A percentile compares a stretch with the other conserved stretches of the same genome.
Evolutionary conservation across 2,797 vertebrate genomes (phyloP).

Genomic region (Peromyscus nudipes): DNA sequence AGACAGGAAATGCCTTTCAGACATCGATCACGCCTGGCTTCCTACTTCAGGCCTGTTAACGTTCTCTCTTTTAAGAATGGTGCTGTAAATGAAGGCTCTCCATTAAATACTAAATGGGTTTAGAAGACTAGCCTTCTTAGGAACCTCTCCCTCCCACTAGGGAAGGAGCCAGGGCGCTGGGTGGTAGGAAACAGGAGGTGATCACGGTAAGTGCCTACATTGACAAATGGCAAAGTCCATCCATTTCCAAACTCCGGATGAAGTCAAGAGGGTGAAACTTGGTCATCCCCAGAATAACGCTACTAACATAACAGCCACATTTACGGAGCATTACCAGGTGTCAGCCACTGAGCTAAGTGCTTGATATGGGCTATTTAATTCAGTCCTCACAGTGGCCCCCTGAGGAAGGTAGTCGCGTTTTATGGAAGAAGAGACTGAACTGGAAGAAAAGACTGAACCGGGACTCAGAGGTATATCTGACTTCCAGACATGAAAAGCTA

Average conservation of each 20-base stretch:
- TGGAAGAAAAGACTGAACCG: background rate
- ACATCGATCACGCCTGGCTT: background rate
- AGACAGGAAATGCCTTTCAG: background rate
- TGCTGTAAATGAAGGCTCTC: background rate
- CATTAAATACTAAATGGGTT: background rate
- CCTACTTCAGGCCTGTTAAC: background rate
- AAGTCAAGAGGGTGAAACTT: background rate
- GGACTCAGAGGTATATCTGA: background rate
- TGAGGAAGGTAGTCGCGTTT: conserved; percentile 20
- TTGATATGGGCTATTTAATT: conserved; percentile 35
- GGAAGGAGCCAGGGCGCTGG: background rate
- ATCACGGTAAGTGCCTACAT: background rate
- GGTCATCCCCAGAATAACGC: background rate
- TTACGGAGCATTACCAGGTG: conserved; percentile 8
- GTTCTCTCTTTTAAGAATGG: background rate
- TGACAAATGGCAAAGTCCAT: background rate
- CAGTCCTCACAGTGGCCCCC: background rate
- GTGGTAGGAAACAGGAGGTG: background rate
- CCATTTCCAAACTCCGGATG: background rate
- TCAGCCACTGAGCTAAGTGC: conserved; percentile 39
- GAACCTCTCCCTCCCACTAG: background rate
- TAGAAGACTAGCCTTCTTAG: background rate
- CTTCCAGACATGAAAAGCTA: background rate
- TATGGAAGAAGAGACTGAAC: conserved; percentile 5
- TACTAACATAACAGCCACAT: background rate